A percentile compares a stretch with the other conserved stretches of the same genome.
Evolutionary conservation across 2,113 vertebrate genomes (phyloP).

Genomic region (Malurus cyaneus): DNA sequence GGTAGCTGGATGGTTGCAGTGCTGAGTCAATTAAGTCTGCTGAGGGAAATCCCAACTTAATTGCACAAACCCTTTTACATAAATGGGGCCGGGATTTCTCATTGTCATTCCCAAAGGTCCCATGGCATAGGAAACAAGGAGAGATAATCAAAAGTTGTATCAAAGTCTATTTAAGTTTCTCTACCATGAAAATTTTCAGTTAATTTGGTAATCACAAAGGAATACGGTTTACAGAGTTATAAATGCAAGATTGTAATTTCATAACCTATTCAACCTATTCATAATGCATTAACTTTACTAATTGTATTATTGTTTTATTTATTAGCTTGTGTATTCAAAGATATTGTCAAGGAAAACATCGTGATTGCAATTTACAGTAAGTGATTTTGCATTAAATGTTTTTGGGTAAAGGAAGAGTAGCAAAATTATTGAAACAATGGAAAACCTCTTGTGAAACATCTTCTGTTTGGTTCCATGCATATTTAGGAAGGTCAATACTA

Average conservation of each 20-base stretch:
- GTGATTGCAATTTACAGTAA: neutral
- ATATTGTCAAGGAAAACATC: neutral
- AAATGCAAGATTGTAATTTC: neutral
- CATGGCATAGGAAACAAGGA: neutral
- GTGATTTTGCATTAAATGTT: neutral
- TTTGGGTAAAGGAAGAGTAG: neutral
- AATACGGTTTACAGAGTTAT: neutral
- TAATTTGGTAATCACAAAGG: neutral
- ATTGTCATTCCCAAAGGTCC: neutral
- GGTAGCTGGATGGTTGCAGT: neutral
- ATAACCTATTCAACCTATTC: neutral
- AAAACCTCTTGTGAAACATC: neutral
- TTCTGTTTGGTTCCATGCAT: neutral
- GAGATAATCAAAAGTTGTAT: neutral
- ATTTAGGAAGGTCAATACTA: slow-evolving; percentile 28
- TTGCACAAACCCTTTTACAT: neutral
- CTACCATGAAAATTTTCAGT: neutral
- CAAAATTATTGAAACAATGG: neutral
- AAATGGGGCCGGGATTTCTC: neutral
- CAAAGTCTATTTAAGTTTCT: neutral
- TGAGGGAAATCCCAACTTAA: neutral
- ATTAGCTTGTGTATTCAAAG: neutral
- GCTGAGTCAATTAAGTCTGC: neutral
- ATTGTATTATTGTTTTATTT: neutral
- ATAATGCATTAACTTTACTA: neutral